phyloP scores from a whole-genome alignment of 2,113 vertebrate species.

The Rhinogobius similis region DNA sequence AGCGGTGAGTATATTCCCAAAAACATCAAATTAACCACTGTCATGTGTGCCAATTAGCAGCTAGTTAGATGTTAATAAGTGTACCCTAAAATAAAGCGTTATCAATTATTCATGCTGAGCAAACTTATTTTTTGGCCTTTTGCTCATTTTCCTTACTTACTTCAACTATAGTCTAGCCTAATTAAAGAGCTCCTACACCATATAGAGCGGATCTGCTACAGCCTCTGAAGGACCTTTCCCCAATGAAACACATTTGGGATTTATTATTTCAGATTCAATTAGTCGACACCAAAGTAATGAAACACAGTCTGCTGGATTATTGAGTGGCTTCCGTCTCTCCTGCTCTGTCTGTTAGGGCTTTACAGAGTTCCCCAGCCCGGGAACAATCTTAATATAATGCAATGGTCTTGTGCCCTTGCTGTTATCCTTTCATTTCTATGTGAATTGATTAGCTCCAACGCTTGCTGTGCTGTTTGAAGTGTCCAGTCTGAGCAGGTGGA shows the following conservation, averaged over 20 bases:
- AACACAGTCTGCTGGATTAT: conserved; percentile 41
- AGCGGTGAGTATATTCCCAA: no score
- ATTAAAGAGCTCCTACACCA: conserved; percentile 15
- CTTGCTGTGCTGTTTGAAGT: conserved; percentile 42
- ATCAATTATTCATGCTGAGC: neutral
- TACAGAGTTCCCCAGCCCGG: conserved; percentile 42
- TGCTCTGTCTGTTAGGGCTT: conserved; percentile 41
- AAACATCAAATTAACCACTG: no score
- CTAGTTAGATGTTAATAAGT: no score
- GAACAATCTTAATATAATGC: conserved; percentile 62
- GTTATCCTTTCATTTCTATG: conserved; percentile 43
- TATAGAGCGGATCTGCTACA: conserved; percentile 9
- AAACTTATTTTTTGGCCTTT: neutral
- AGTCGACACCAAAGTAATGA: conserved; percentile 29
- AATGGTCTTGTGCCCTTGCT: conserved; percentile 40
- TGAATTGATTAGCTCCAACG: conserved; percentile 44
- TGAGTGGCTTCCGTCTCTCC: conserved; percentile 41
- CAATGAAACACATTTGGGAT: conserved; percentile 37
- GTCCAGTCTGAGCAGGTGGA: conserved; percentile 37
- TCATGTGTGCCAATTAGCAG: no score
- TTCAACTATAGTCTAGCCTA: conserved; percentile 1
- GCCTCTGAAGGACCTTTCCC: conserved; percentile 29
- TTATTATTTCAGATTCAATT: conserved; percentile 53
- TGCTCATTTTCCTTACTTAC: neutral
- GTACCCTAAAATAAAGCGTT: no score